These are phyloP conservation scores for Anthoptus insignis DNA, from an alignment of 2,888 invertebrate genomes.

Conservation along the genomic window DNA sequence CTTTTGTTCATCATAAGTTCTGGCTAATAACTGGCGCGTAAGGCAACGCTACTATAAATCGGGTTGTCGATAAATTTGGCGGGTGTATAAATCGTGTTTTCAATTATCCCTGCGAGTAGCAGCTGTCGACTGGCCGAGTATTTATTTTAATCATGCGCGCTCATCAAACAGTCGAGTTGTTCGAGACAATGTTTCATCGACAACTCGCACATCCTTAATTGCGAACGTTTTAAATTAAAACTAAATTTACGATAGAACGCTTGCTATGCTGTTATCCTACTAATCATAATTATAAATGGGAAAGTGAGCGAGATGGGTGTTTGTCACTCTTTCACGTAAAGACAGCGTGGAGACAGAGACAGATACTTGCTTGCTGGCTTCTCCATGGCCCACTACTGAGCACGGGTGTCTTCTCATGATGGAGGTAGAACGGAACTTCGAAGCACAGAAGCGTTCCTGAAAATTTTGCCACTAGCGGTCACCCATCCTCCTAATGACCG, in stretches of 20 bases:
- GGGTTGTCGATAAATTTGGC: slow-evolving; percentile 83
- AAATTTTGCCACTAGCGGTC: too few species aligned
- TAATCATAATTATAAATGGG: too few species aligned
- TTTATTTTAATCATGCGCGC: slow-evolving; percentile 82
- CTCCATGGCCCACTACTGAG: too few species aligned
- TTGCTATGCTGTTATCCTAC: background rate
- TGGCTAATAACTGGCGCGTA: slow-evolving; percentile 58
- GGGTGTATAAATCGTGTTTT: slow-evolving; percentile 83
- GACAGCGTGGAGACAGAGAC: too few species aligned
- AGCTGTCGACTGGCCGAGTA: slow-evolving; percentile 79
- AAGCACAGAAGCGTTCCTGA: too few species aligned
- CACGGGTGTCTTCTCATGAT: too few species aligned
- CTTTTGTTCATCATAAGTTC: slow-evolving; percentile 44
- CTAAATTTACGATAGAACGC: slow-evolving; percentile 4
- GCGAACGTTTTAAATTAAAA: slow-evolving; percentile 42
- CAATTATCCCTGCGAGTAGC: slow-evolving; percentile 81
- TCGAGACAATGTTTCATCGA: slow-evolving; percentile 67
- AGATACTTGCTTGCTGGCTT: too few species aligned
- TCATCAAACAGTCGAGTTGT: slow-evolving; percentile 60
- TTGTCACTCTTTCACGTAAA: too few species aligned
- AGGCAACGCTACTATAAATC: slow-evolving; percentile 70
- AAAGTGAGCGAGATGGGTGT: too few species aligned
- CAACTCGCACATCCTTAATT: slow-evolving; percentile 70
- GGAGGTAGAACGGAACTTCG: too few species aligned
- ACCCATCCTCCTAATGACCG: too few species aligned